phyloP scores from a whole-genome alignment of 2,113 vertebrate species.

The Myotis yumanensis region DNA sequence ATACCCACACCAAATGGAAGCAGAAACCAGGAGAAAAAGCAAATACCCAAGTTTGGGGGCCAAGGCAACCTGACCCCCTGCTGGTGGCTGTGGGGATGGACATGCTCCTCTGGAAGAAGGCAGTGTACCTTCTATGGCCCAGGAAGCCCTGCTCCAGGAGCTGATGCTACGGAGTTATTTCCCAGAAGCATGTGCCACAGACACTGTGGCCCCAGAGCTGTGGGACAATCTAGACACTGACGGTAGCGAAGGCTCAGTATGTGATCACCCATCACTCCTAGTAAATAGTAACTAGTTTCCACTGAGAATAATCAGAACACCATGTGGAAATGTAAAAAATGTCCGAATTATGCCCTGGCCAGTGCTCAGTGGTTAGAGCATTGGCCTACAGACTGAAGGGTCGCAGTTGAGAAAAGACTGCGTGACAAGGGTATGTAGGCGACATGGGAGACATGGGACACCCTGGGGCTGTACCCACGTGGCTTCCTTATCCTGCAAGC shows the following conservation, averaged over 20 bases:
- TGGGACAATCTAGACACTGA: background rate
- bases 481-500: background rate
- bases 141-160: background rate
- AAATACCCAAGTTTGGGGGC: too few relatives aligned
- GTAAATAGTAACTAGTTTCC: background rate
- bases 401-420: background rate
- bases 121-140: too few relatives aligned
- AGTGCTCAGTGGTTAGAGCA: too few relatives aligned
- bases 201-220: fast-evolving
- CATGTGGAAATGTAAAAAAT: background rate
- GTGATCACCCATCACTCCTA: too few relatives aligned
- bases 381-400: too few relatives aligned
- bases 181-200: fast-evolving
- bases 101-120: background rate
- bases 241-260: fast-evolving
- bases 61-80: fast-evolving
- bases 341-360: background rate
- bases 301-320: background rate
- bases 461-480: background rate
- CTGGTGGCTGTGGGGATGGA: fast-evolving
- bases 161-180: background rate
- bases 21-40: background rate
- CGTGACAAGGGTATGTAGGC: background rate
- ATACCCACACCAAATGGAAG: background rate
- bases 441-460: background rate